Evolutionary conservation across 2,113 vertebrate genomes (phyloP).

Genomic region (Grus americana): DNA sequence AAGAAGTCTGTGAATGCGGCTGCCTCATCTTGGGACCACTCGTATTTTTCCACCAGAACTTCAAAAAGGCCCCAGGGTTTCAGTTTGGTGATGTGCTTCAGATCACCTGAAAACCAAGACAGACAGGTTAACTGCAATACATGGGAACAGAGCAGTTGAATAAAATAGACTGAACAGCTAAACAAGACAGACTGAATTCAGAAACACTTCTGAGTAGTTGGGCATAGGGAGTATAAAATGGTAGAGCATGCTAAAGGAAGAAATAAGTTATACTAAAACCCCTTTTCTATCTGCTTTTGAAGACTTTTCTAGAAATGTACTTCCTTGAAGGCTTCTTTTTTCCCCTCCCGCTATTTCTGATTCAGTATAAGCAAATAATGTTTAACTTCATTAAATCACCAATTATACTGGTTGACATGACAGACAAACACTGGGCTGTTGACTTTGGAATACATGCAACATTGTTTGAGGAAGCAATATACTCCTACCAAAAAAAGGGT

Average conservation of each 20-base stretch:
- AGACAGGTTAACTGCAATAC: background rate
- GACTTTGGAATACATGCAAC: background rate
- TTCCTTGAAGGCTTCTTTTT: background rate
- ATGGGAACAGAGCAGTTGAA: background rate
- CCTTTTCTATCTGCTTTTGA: background rate
- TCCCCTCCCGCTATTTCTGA: background rate
- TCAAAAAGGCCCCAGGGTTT: constrained; percentile 96
- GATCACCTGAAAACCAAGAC: constrained; percentile 80
- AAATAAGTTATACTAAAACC: background rate
- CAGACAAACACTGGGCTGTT: background rate
- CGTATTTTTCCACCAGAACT: constrained; percentile 94
- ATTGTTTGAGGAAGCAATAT: background rate
- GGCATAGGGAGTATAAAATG: background rate
- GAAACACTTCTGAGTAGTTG: background rate
- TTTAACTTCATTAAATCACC: background rate
- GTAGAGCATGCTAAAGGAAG: background rate
- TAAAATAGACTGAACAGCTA: background rate
- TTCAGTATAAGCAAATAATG: background rate
- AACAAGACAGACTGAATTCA: background rate
- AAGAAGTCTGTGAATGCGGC: constrained; percentile 92
- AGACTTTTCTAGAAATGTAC: background rate
- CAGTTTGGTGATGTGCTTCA: constrained; percentile 97
- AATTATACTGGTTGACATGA: background rate
- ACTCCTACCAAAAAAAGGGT: background rate
- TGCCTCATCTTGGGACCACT: constrained; percentile 93